Conservation (phyloP, 1,140 invertebrate genomes). For the Ostrea edulis region DNA sequence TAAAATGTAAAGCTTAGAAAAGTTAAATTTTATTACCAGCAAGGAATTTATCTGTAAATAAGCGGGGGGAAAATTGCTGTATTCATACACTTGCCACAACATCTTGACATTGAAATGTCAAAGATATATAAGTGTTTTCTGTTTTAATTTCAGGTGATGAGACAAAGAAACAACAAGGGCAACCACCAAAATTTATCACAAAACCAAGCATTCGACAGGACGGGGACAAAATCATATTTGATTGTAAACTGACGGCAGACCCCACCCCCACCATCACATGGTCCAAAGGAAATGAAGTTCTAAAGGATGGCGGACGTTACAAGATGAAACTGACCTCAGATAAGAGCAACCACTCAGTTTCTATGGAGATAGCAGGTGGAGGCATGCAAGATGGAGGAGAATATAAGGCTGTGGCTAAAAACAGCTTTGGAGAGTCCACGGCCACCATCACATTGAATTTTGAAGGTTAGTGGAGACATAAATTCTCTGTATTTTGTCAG, state of each 20-base stretch:
- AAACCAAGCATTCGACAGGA: slow-evolving; percentile 94
- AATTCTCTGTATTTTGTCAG: no score
- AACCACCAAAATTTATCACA: slow-evolving; percentile 97
- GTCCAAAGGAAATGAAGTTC: slow-evolving; percentile 93
- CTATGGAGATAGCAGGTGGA: slow-evolving; percentile 94
- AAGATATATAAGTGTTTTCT: not conserved
- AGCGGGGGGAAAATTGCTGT: no score
- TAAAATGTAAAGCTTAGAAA: no score
- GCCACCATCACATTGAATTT: slow-evolving; percentile 99
- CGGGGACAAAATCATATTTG: slow-evolving; percentile 93
- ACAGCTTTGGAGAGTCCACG: slow-evolving; percentile 97
- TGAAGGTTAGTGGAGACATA: slow-evolving; percentile 81
- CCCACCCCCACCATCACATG: slow-evolving; percentile 94
- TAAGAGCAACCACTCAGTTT: slow-evolving; percentile 90
- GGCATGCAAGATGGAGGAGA: slow-evolving; percentile 96
- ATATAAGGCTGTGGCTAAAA: slow-evolving; percentile 98
- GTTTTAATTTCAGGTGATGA: slow-evolving; percentile 52
- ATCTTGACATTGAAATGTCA: no score
- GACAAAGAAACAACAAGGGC: slow-evolving; percentile 81
- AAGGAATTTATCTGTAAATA: no score
- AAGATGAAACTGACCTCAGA: slow-evolving; percentile 90
- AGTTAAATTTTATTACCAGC: no score
- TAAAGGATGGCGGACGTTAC: slow-evolving; percentile 95
- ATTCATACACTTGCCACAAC: no score
- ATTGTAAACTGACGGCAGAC: slow-evolving; percentile 96